A percentile compares a stretch with the other conserved stretches of the same genome.
phyloP scores from a whole-genome alignment of 2,113 vertebrate genomes.

The Microcebus lehilahytsara region DNA sequence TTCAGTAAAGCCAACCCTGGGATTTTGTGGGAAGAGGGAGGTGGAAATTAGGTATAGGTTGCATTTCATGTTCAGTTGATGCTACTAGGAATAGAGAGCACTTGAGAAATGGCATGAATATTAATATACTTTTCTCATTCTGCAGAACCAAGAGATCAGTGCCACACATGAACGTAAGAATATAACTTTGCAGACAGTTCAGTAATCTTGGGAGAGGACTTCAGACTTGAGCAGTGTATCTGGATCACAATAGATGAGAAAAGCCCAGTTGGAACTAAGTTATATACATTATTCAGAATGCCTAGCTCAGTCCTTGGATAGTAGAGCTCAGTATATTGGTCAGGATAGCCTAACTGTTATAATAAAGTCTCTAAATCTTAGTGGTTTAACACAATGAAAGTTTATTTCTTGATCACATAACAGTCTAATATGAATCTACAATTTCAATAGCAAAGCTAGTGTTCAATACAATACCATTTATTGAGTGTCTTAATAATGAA shows the following conservation, averaged over 20 bases:
- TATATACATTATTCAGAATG: neutral
- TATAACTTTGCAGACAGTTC: neutral
- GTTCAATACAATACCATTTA: conserved; percentile 68
- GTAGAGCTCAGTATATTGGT: neutral
- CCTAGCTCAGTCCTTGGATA: neutral
- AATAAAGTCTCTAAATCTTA: neutral
- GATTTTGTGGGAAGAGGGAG: neutral
- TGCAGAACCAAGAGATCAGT: neutral
- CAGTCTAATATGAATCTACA: conserved; percentile 42
- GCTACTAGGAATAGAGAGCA: neutral
- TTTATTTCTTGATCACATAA: neutral
- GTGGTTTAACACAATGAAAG: neutral
- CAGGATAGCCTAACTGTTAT: neutral
- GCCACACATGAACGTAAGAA: neutral
- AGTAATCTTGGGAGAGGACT: neutral
- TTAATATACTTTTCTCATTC: neutral
- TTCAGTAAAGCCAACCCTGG: neutral
- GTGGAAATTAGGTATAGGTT: neutral
- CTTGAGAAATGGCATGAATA: neutral
- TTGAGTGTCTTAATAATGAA: conserved; percentile 8
- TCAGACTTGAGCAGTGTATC: neutral
- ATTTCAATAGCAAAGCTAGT: conserved; percentile 29
- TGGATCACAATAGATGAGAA: neutral
- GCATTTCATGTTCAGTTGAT: neutral
- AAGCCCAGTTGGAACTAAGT: neutral